Conservation (phyloP, 2,888 invertebrate species). For the Arge pagana region DNA sequence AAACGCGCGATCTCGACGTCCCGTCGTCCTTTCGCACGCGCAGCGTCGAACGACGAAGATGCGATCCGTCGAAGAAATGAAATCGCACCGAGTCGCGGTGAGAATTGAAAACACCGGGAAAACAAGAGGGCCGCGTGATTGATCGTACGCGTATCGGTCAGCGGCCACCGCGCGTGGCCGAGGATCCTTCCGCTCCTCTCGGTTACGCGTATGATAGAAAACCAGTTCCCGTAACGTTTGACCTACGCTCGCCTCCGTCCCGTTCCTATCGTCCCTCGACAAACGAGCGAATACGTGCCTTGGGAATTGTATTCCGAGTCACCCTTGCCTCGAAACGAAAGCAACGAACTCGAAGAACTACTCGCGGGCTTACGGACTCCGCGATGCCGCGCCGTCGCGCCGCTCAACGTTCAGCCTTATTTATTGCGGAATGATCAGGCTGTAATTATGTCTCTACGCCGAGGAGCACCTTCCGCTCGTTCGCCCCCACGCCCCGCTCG, state of each 20-base stretch:
- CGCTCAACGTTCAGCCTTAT: constrained; percentile 34
- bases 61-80: no score
- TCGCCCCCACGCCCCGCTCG: constrained; percentile 23
- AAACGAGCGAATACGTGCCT: constrained; percentile 20
- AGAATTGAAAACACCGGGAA: no score
- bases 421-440: constrained; percentile 51
- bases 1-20: no score
- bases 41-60: no score
- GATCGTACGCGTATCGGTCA: no score
- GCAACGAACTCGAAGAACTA: constrained; percentile 17
- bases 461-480: constrained; percentile 44
- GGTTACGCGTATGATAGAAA: no score
- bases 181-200: no score
- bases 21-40: no score
- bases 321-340: constrained; percentile 30
- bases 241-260: constrained; percentile 28
- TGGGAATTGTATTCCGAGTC: constrained; percentile 28
- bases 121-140: no score
- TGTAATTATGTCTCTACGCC: constrained; percentile 51
- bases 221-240: constrained; percentile 35
- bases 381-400: not conserved
- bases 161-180: no score
- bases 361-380: constrained; percentile 26
- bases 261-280: not conserved
- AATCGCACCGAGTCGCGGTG: no score